These are phyloP conservation scores for Phasia obesa DNA, from an alignment of 2,888 invertebrate species.

Conservation along the genomic window DNA sequence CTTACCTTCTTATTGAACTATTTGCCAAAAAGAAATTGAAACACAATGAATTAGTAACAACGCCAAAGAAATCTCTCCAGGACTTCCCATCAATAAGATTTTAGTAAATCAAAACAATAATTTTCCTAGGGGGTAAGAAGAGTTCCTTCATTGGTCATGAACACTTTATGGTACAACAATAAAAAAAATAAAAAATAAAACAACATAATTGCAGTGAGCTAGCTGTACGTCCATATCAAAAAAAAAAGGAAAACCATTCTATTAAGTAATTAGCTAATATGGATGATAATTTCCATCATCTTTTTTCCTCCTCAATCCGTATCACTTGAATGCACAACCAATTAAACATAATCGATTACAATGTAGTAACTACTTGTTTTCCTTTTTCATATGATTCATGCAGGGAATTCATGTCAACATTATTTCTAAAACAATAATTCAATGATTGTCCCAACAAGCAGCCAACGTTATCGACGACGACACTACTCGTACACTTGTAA, in stretches of 20 bases:
- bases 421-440: slow-evolving; percentile 24
- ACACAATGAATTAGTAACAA: too few species aligned
- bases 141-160: too few species aligned
- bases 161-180: too few species aligned
- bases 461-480: slow-evolving; percentile 31
- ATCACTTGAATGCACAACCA: slow-evolving; percentile 36
- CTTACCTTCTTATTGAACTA: too few species aligned
- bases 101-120: too few species aligned
- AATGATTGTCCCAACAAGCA: slow-evolving; percentile 41
- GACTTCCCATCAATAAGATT: too few species aligned
- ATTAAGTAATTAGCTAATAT: slow-evolving; percentile 40
- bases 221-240: not conserved
- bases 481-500: slow-evolving; percentile 19
- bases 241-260: slow-evolving; percentile 7
- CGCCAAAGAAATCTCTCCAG: too few species aligned
- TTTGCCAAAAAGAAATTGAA: too few species aligned
- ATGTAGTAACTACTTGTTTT: slow-evolving; percentile 2
- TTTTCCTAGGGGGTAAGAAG: too few species aligned
- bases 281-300: slow-evolving; percentile 5
- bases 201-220: too few species aligned
- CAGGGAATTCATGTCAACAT: slow-evolving; percentile 21
- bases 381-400: too few species aligned
- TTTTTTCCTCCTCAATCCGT: not conserved
- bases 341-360: slow-evolving; percentile 43
- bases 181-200: too few species aligned